These are phyloP conservation scores for Tursiops truncatus DNA, from an alignment of 2,113 vertebrate genomes.

Conservation along the genomic window DNA sequence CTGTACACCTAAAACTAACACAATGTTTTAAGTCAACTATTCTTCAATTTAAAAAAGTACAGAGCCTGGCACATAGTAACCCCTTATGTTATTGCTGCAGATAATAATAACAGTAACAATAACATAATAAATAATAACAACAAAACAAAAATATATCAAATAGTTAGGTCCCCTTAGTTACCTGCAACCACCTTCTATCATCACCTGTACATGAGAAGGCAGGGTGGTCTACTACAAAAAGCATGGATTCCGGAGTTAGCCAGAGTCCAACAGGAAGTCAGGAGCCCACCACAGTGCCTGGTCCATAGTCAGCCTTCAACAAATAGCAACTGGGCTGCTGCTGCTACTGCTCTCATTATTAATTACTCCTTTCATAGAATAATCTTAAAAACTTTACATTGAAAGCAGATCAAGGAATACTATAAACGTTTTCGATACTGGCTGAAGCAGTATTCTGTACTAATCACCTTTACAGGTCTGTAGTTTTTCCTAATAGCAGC, in stretches of 20 bases:
- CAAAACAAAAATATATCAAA: background rate
- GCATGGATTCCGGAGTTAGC: background rate
- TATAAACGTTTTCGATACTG: conserved; percentile 36
- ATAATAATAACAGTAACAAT: background rate
- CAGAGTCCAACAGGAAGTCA: background rate
- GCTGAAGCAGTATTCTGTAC: conserved; percentile 22
- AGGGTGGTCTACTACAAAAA: background rate
- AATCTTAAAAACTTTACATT: conserved; percentile 55
- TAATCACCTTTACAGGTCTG: conserved; percentile 37
- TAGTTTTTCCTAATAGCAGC: conserved; percentile 47
- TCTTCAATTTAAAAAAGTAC: background rate
- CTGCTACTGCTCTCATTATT: background rate
- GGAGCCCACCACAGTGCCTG: background rate
- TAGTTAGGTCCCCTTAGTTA: background rate
- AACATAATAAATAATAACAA: background rate
- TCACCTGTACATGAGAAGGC: background rate
- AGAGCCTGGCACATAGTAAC: background rate
- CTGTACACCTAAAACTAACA: background rate
- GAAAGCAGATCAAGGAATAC: conserved; percentile 54
- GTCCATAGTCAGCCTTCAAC: background rate
- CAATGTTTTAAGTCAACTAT: background rate
- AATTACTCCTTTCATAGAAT: conserved; percentile 26
- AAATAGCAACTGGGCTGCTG: background rate
- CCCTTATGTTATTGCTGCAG: background rate
- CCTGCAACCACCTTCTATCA: background rate